Percentiles rank a stretch among this genome's conserved stretches.
Conservation (phyloP, 2,113 vertebrate species). For the Antidorcas marsupialis region DNA sequence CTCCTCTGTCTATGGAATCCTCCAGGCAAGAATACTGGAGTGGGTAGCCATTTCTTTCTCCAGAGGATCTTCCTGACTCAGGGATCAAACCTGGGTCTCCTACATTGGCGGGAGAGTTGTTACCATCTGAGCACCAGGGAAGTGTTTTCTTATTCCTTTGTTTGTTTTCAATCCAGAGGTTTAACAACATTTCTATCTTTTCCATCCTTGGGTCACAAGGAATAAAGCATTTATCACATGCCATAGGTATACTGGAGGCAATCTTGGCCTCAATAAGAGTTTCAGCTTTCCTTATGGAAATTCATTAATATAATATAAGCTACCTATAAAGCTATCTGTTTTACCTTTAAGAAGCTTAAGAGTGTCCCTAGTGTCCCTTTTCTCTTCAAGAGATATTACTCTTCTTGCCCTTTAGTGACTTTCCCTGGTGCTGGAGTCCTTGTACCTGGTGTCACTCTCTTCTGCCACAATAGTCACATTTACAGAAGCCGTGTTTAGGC, state of each 20-base stretch:
- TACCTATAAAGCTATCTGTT: background rate
- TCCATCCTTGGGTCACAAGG: background rate
- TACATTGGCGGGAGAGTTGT: background rate
- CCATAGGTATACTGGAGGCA: background rate
- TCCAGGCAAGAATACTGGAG: background rate
- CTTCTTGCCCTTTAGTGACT: background rate
- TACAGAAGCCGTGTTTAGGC: background rate
- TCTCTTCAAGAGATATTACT: background rate
- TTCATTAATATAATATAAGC: background rate
- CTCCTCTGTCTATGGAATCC: background rate
- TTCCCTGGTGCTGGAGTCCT: background rate
- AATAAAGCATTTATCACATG: background rate
- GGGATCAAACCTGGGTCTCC: background rate
- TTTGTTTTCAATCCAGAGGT: background rate
- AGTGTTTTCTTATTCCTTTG: background rate
- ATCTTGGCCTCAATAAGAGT: background rate
- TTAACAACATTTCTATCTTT: conserved; percentile 23
- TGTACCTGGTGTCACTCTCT: background rate
- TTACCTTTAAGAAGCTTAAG: conserved; percentile 8
- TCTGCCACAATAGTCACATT: background rate
- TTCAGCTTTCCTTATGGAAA: conserved; percentile 22
- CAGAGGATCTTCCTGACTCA: background rate
- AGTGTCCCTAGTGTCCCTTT: background rate
- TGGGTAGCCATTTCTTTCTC: background rate
- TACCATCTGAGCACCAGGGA: background rate